Conservation (phyloP, 2,113 vertebrate species). For the Xenopus borealis region DNA sequence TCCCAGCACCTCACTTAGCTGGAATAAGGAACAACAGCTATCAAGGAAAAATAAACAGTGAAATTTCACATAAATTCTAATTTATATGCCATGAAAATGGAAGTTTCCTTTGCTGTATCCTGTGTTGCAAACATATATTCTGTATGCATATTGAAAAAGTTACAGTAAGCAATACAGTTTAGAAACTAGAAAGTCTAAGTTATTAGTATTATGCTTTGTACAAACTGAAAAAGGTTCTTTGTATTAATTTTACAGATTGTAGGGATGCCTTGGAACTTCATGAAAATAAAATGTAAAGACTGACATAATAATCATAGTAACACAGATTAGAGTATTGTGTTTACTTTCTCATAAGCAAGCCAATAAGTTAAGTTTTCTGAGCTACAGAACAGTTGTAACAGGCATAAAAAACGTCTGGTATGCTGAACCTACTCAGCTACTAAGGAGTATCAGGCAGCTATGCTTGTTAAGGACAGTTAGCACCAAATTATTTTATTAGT, state of each 20-base stretch:
- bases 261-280: not conserved
- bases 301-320: not conserved
- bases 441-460: too few relatives aligned
- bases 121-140: constrained; percentile 31
- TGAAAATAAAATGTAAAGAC: not conserved
- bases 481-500: too few relatives aligned
- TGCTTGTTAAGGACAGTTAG: too few relatives aligned
- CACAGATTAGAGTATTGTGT: too few relatives aligned
- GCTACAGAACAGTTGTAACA: too few relatives aligned
- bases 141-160: constrained; percentile 5
- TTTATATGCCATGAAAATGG: constrained; percentile 42
- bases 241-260: not conserved
- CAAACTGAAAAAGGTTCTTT: constrained; percentile 11
- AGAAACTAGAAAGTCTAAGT: not conserved
- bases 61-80: constrained; percentile 52
- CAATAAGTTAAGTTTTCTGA: too few relatives aligned
- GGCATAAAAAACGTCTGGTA: too few relatives aligned
- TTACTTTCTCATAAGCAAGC: too few relatives aligned
- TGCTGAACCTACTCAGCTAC: too few relatives aligned
- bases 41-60: constrained; percentile 42
- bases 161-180: constrained; percentile 11
- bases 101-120: constrained; percentile 37
- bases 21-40: constrained; percentile 50
- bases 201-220: constrained; percentile 11
- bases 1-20: constrained; percentile 51